A percentile compares a stretch with the other conserved stretches of the same genome.
Conservation (phyloP, 2,113 vertebrate species). For the Anolis carolinensis region DNA sequence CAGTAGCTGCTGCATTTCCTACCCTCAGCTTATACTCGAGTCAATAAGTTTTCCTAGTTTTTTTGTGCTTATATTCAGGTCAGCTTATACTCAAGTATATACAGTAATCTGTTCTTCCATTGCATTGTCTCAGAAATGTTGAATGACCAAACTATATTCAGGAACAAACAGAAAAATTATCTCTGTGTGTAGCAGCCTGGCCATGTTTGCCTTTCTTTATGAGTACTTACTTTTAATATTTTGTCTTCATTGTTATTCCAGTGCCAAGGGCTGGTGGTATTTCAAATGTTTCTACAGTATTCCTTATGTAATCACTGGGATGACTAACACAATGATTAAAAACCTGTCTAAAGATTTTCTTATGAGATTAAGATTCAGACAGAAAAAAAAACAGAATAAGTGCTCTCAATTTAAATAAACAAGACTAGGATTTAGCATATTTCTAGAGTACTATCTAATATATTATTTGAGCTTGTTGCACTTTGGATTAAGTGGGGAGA, state of each 20-base stretch:
- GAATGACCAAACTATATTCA: constrained; percentile 72
- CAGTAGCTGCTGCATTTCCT: no score
- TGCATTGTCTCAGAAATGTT: constrained; percentile 66
- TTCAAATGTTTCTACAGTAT: constrained; percentile 68
- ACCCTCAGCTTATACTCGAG: no score
- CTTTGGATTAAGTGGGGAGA: background rate
- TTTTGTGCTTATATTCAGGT: no score
- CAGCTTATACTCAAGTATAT: no score
- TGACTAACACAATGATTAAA: constrained; percentile 72
- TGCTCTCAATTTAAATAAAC: background rate
- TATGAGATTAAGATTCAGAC: constrained; percentile 53
- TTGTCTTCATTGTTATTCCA: constrained; percentile 71
- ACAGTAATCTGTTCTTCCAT: constrained; percentile 74
- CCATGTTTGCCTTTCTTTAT: constrained; percentile 58
- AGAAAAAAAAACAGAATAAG: constrained; percentile 40
- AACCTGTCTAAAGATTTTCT: constrained; percentile 67
- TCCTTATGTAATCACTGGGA: constrained; percentile 74
- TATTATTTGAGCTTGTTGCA: background rate
- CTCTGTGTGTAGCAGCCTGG: constrained; percentile 56
- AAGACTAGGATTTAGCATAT: background rate
- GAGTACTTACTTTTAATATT: constrained; percentile 61
- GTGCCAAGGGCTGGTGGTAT: constrained; percentile 69
- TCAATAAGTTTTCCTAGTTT: no score
- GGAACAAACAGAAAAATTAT: constrained; percentile 55
- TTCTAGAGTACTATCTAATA: constrained; percentile 19